phyloP scores from a whole-genome alignment of 2,888 invertebrate genomes.

The Dorcus parallelipipedus region DNA sequence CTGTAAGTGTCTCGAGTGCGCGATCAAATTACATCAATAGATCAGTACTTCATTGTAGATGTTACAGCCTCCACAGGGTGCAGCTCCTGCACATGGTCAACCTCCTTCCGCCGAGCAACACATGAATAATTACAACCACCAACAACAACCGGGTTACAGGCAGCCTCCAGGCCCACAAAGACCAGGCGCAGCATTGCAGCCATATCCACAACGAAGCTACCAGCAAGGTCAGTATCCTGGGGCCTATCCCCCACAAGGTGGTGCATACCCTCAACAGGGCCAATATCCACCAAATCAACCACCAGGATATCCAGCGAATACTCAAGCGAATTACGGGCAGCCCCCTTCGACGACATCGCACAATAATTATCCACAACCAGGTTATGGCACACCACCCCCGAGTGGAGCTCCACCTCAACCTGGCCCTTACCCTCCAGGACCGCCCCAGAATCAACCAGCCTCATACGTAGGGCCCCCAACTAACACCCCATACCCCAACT shows the following conservation, averaged over 20 bases:
- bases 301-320: conserved; percentile 61
- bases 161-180: conserved; percentile 54
- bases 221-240: conserved; percentile 66
- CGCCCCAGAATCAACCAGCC: conserved; percentile 39
- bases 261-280: conserved; percentile 63
- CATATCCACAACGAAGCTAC: conserved; percentile 65
- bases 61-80: conserved; percentile 54
- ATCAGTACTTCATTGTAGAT: conserved; percentile 45
- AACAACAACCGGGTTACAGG: conserved; percentile 52
- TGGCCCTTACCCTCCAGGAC: conserved; percentile 46
- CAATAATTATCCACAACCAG: conserved; percentile 56
- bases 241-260: conserved; percentile 64
- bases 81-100: conserved; percentile 45
- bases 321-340: conserved; percentile 60
- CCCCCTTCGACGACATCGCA: conserved; percentile 58
- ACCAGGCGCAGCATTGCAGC: conserved; percentile 61
- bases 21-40: not conserved
- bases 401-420: conserved; percentile 32
- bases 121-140: conserved; percentile 48
- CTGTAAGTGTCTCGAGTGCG: conserved; percentile 59
- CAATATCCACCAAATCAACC: conserved; percentile 66
- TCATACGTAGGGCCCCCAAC: conserved; percentile 43
- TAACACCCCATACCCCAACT: conserved; percentile 41
- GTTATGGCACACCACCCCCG: conserved; percentile 44
- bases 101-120: conserved; percentile 45